Evolutionary conservation across 53 echinoderm and acorn worm species (phyloP).

Genomic region (Antedon mediterranea): DNA sequence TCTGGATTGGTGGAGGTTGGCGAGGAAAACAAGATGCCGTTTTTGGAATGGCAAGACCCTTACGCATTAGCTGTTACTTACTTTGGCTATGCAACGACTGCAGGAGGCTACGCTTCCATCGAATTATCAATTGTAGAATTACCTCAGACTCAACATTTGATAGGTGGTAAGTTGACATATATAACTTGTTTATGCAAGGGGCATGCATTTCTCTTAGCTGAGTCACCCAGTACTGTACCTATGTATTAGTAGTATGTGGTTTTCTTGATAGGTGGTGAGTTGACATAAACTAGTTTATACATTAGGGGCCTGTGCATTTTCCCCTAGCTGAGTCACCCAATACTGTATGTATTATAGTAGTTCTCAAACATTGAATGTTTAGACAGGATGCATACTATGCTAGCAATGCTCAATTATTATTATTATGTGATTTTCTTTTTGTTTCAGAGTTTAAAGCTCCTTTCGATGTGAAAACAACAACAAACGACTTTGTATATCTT

Average conservation of each 20-base stretch:
- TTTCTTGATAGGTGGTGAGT: no score
- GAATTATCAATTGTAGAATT: neutral
- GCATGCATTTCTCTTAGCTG: no score
- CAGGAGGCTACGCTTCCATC: neutral
- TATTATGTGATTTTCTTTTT: neutral
- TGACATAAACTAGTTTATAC: no score
- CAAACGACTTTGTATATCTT: neutral
- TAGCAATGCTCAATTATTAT: no score
- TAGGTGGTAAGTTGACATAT: neutral
- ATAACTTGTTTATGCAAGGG: no score
- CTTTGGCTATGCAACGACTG: neutral
- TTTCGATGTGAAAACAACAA: neutral
- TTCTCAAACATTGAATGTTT: no score
- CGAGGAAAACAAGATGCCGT: neutral
- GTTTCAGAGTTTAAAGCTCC: neutral
- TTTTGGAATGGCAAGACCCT: neutral
- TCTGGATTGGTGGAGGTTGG: neutral
- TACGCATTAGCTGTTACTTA: neutral
- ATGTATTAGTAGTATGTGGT: no score
- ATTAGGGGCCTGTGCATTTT: no score
- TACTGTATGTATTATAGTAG: no score
- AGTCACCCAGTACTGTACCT: no score
- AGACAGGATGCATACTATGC: no score
- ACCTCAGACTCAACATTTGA: neutral
- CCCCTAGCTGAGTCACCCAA: no score